A percentile compares a stretch with the other conserved stretches of the same genome.
Evolutionary conservation across 2,797 vertebrate genomes (phyloP).

Genomic region (Arrhamphus sclerolepis): DNA sequence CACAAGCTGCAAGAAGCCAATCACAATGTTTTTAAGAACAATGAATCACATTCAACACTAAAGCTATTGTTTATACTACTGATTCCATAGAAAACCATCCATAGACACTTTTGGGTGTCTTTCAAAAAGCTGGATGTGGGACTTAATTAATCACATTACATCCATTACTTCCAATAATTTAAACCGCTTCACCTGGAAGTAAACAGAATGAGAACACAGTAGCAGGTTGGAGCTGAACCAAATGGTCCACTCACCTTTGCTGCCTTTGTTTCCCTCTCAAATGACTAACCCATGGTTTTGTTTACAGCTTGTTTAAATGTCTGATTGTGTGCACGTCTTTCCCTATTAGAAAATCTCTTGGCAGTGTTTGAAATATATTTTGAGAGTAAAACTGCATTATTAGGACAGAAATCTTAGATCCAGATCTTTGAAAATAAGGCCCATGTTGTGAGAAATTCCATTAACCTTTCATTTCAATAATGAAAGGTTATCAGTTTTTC

Average conservation of each 20-base stretch:
- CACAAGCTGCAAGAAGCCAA: no score
- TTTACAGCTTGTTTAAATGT: slow-evolving; percentile 2
- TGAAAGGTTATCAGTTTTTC: not conserved
- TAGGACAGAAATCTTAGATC: not conserved
- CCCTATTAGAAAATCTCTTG: slow-evolving; percentile 4
- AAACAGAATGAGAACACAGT: not conserved
- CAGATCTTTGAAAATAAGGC: not conserved
- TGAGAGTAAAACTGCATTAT: slow-evolving; percentile 1
- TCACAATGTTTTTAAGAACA: not conserved
- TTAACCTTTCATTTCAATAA: slow-evolving; percentile 2
- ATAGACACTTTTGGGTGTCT: no score
- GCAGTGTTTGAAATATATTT: not conserved
- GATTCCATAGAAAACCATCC: not conserved
- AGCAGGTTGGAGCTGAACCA: slow-evolving; percentile 4
- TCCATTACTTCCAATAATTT: slow-evolving; percentile 2
- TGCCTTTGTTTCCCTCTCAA: slow-evolving; percentile 12
- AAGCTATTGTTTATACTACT: not conserved
- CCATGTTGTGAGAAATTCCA: not conserved
- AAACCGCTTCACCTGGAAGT: slow-evolving; percentile 12
- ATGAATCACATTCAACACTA: not conserved
- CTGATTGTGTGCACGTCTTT: slow-evolving; percentile 22
- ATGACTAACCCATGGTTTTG: slow-evolving; percentile 16
- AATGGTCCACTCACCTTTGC: not conserved
- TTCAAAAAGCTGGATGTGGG: no score
- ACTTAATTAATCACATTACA: no score